Evolutionary conservation across 1,140 invertebrate species (phyloP).

Genomic region (Aphidius ervi): DNA sequence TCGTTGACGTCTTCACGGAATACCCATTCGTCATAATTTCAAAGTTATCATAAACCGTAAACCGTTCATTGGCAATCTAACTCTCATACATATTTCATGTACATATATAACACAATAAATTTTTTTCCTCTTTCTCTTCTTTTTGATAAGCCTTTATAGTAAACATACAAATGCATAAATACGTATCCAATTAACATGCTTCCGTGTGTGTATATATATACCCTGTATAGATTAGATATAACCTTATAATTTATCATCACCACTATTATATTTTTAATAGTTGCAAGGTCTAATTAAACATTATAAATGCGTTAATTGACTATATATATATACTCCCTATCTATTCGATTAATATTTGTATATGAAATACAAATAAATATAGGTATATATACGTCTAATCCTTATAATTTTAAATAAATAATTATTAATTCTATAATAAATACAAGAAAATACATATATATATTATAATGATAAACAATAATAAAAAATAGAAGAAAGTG

Average conservation of each 20-base stretch:
- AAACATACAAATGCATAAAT: conserved; percentile 19
- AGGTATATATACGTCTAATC: no score
- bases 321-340: no score
- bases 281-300: no score
- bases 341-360: no score
- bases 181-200: conserved; percentile 40
- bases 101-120: background rate
- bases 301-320: no score
- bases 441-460: no score
- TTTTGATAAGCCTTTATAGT: background rate
- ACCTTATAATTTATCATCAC: conserved; percentile 30
- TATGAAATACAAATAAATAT: no score
- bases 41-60: conserved; percentile 27
- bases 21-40: conserved; percentile 36
- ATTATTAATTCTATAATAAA: no score
- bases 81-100: conserved; percentile 1
- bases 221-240: conserved; percentile 31
- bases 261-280: background rate
- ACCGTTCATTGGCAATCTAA: conserved; percentile 14
- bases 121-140: background rate
- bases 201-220: conserved; percentile 32
- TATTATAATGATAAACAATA: no score
- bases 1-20: conserved; percentile 32
- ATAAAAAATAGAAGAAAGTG: conserved; percentile 17
- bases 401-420: no score